These are phyloP conservation scores for Nyleta sp. DNA, from an alignment of 2,888 invertebrate species.

Conservation along the genomic window DNA sequence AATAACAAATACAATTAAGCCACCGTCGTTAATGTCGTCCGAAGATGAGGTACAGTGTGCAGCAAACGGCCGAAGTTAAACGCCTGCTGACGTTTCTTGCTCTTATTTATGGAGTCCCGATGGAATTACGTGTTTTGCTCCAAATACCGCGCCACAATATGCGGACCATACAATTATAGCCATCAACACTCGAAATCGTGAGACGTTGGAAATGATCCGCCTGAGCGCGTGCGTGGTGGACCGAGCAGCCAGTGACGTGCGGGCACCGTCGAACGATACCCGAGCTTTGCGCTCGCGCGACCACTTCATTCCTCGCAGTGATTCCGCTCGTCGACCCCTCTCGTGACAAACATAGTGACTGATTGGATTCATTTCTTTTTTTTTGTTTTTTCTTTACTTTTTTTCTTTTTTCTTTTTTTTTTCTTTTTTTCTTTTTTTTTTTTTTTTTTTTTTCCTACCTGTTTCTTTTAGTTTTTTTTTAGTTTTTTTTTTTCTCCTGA, in stretches of 20 bases:
- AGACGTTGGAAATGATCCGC: slow-evolving; percentile 33
- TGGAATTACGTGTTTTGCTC: slow-evolving; percentile 50
- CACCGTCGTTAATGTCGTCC: too few species aligned
- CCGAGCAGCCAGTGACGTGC: slow-evolving; percentile 41
- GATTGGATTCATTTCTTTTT: too few species aligned
- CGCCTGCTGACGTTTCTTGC: background rate
- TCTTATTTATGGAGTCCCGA: slow-evolving; percentile 38
- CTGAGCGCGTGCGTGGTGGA: slow-evolving; percentile 41
- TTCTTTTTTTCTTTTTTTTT: too few species aligned
- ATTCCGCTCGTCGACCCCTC: slow-evolving; percentile 5
- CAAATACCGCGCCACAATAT: slow-evolving; percentile 46
- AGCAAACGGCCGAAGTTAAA: too few species aligned
- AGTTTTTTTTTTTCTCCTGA: too few species aligned
- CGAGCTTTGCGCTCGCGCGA: slow-evolving; percentile 33
- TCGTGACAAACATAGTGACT: slow-evolving; percentile 1
- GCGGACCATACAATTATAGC: slow-evolving; percentile 56
- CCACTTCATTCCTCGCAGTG: slow-evolving; percentile 46
- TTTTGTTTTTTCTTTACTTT: too few species aligned
- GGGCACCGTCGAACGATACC: slow-evolving; percentile 35
- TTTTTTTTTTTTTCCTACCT: too few species aligned
- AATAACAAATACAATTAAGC: too few species aligned
- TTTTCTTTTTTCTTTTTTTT: too few species aligned
- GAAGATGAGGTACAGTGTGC: too few species aligned
- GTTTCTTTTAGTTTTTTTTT: too few species aligned
- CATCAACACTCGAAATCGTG: slow-evolving; percentile 42